Evolutionary conservation across 2,113 vertebrate species (phyloP).

Genomic region (Neodontobutis hainanensis): DNA sequence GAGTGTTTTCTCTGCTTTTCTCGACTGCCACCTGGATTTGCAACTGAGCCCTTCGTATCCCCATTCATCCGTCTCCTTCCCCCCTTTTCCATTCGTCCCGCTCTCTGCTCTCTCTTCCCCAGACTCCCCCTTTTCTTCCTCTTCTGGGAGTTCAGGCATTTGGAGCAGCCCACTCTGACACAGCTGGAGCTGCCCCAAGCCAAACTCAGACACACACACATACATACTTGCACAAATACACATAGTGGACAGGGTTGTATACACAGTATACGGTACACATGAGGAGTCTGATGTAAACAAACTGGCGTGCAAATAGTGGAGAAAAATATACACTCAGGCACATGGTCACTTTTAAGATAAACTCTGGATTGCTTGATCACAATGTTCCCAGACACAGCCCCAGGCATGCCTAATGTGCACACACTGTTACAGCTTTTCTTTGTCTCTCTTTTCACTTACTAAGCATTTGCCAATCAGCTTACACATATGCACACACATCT

Average conservation of each 20-base stretch:
- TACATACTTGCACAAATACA: constrained; percentile 49
- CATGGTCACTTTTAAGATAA: constrained; percentile 59
- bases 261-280: constrained; percentile 70
- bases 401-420: constrained; percentile 47
- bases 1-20: constrained; percentile 21
- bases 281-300: constrained; percentile 70
- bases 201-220: constrained; percentile 70
- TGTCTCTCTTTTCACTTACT: constrained; percentile 14
- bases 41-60: constrained; percentile 50
- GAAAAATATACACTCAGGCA: constrained; percentile 68
- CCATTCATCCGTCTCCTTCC: constrained; percentile 68
- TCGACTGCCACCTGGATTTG: constrained; percentile 58
- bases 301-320: constrained; percentile 65
- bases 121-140: constrained; percentile 67
- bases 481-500: constrained; percentile 42
- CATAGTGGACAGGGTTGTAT: constrained; percentile 64
- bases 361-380: constrained; percentile 50
- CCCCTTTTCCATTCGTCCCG: constrained; percentile 55
- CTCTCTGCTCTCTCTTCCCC: constrained; percentile 50
- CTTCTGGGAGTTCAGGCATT: constrained; percentile 83
- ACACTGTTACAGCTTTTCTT: constrained; percentile 32
- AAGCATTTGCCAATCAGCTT: constrained; percentile 40
- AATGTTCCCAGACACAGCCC: constrained; percentile 57
- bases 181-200: constrained; percentile 84
- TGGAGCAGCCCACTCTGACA: constrained; percentile 83